A percentile compares a stretch with the other conserved stretches of the same genome.
Conservation (phyloP, 2,888 invertebrate genomes). For the Sinopyrophorus schimmeli region DNA sequence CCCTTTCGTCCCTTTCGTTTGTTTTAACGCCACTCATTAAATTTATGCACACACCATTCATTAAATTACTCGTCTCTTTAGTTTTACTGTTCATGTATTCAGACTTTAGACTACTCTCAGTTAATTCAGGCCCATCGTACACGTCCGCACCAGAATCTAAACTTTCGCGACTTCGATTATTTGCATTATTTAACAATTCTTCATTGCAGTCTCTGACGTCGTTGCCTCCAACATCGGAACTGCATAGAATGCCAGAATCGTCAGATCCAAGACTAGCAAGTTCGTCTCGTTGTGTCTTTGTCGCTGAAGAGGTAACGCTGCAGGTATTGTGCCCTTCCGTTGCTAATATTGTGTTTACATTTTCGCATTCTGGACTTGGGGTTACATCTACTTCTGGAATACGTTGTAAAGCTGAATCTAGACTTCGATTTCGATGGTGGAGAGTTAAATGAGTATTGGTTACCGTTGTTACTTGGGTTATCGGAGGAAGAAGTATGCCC, state of each 20-base stretch:
- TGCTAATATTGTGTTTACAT: conserved; percentile 46
- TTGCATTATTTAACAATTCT: conserved; percentile 55
- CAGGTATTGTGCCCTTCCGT: conserved; percentile 25
- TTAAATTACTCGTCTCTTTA: no score
- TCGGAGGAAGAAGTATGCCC: conserved; percentile 66
- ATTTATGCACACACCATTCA: conserved; percentile 28
- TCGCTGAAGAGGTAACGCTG: conserved; percentile 57
- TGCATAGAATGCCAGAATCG: conserved; percentile 66
- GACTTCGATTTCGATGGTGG: conserved; percentile 85
- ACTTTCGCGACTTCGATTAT: conserved; percentile 72
- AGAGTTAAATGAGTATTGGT: conserved; percentile 60
- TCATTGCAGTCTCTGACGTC: conserved; percentile 58
- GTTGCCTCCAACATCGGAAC: conserved; percentile 52
- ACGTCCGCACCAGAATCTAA: conserved; percentile 62
- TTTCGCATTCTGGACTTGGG: conserved; percentile 65
- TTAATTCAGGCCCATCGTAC: conserved; percentile 32
- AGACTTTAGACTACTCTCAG: conserved; percentile 13
- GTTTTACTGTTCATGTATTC: conserved; percentile 15
- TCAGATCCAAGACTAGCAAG: conserved; percentile 72
- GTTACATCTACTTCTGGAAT: conserved; percentile 83
- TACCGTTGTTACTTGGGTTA: conserved; percentile 59
- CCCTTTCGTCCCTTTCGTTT: not conserved
- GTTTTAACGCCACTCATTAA: conserved; percentile 41
- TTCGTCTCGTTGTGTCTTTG: conserved; percentile 62
- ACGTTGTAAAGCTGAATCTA: conserved; percentile 86